These are phyloP conservation scores for Dreissena rostriformis DNA, from an alignment of 1,140 invertebrate species.

Conservation along the genomic window DNA sequence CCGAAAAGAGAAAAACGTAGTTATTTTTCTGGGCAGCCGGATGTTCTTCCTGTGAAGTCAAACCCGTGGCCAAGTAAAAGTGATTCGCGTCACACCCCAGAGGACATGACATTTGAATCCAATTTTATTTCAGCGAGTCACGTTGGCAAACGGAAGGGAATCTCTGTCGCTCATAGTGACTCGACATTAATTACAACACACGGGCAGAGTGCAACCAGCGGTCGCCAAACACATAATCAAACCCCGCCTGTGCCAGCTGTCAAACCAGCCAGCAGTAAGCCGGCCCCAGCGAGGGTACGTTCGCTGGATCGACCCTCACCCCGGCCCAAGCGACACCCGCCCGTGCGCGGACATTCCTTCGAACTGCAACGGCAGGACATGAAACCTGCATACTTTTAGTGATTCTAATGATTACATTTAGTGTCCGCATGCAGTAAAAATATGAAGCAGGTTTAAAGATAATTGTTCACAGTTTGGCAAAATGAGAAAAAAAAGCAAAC, in stretches of 20 bases:
- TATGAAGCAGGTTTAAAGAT: too few species aligned
- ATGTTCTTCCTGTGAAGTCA: constrained; percentile 6
- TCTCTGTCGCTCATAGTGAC: background rate
- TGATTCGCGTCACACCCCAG: background rate
- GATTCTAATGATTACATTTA: background rate
- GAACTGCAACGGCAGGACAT: constrained; percentile 17
- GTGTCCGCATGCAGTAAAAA: too few species aligned
- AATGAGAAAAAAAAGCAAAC: too few species aligned
- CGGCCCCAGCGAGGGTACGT: constrained; percentile 15
- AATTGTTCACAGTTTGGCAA: too few species aligned
- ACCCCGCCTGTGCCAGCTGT: background rate
- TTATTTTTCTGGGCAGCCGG: constrained; percentile 34
- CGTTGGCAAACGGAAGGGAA: background rate
- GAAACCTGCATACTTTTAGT: constrained; percentile 42
- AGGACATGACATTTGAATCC: constrained; percentile 40
- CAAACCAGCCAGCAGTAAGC: constrained; percentile 13
- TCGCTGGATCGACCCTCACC: constrained; percentile 44
- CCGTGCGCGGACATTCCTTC: constrained; percentile 36
- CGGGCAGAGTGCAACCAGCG: background rate
- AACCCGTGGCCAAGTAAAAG: constrained; percentile 22
- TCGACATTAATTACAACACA: background rate
- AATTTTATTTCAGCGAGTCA: constrained; percentile 29
- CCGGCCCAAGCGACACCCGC: background rate
- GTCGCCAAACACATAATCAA: background rate
- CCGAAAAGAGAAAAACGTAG: constrained; percentile 22